Conservation (phyloP, 2,888 invertebrate genomes). For the Meandrusa payeni region DNA sequence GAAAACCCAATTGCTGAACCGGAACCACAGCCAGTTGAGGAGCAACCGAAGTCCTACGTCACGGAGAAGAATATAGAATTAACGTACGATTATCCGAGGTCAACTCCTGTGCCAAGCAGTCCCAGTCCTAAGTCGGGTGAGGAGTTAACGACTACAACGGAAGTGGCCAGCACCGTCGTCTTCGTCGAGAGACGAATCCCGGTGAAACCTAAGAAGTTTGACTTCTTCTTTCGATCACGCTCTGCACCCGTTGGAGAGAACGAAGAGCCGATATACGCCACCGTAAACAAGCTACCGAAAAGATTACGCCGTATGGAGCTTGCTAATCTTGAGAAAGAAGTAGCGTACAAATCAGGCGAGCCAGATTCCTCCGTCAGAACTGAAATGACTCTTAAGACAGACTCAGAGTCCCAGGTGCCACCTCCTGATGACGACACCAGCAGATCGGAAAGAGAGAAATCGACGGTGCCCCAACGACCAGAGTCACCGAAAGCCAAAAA, state of each 20-base stretch:
- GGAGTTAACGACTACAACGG: conserved; percentile 62
- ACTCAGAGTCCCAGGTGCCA: conserved; percentile 63
- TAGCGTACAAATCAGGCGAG: conserved; percentile 65
- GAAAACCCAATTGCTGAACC: conserved; percentile 35
- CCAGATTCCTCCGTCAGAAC: conserved; percentile 67
- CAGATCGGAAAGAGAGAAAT: conserved; percentile 69
- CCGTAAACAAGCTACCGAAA: conserved; percentile 75
- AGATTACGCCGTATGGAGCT: conserved; percentile 71
- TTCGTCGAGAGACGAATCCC: conserved; percentile 74
- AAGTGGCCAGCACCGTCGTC: conserved; percentile 76
- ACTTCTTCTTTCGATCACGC: conserved; percentile 72
- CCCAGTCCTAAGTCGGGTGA: conserved; percentile 59
- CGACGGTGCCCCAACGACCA: conserved; percentile 57
- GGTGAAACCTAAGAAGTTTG: conserved; percentile 68
- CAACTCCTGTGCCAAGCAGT: conserved; percentile 55
- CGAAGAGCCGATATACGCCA: conserved; percentile 76
- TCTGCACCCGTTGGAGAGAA: conserved; percentile 76
- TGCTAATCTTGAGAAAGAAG: conserved; percentile 72
- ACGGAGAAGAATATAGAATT: conserved; percentile 77
- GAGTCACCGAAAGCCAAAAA: conserved; percentile 73
- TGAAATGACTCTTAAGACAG: conserved; percentile 65
- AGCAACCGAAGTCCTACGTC: conserved; percentile 61
- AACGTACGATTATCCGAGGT: conserved; percentile 73
- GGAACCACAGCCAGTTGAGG: conserved; percentile 34
- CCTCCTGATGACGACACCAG: conserved; percentile 72